Conservation (phyloP, 2,888 invertebrate genomes). For the Tupiocoris notatus region DNA sequence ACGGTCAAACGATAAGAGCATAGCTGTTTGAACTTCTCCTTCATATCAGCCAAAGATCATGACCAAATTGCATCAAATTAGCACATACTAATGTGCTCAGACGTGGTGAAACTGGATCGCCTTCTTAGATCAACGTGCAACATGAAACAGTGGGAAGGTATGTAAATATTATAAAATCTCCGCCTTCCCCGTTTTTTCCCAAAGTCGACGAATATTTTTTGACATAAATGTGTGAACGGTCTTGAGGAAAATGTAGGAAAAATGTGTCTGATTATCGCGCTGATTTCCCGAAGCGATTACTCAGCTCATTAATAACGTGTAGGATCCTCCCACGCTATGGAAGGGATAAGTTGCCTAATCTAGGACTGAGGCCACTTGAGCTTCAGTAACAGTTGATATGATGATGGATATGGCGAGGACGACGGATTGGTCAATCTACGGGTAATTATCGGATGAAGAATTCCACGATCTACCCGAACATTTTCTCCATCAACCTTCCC, state of each 20-base stretch:
- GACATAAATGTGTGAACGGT: neutral
- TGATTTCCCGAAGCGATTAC: neutral
- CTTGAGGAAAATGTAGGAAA: neutral
- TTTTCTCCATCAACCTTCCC: neutral
- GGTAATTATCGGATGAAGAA: neutral
- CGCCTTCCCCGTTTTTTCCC: neutral
- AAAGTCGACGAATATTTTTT: neutral
- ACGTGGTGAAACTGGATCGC: neutral
- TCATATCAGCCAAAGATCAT: too few relatives aligned
- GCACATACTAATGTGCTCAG: too few relatives aligned
- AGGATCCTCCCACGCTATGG: neutral
- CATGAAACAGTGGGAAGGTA: neutral
- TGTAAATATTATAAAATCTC: neutral
- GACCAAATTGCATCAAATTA: too few relatives aligned
- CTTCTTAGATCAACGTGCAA: neutral
- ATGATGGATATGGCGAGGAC: neutral
- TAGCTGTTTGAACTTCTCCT: too few relatives aligned
- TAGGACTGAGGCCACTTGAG: neutral
- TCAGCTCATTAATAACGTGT: neutral
- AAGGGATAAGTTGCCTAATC: neutral
- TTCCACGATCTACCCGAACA: neutral
- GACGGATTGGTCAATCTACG: neutral
- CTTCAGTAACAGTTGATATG: neutral
- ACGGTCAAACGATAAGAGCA: too few relatives aligned
- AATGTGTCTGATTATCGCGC: neutral